Evolutionary conservation across 2,113 vertebrate genomes (phyloP), one percentile per base, ranked within the genome.

Genomic region (Oreochromis spilurus): DNA sequence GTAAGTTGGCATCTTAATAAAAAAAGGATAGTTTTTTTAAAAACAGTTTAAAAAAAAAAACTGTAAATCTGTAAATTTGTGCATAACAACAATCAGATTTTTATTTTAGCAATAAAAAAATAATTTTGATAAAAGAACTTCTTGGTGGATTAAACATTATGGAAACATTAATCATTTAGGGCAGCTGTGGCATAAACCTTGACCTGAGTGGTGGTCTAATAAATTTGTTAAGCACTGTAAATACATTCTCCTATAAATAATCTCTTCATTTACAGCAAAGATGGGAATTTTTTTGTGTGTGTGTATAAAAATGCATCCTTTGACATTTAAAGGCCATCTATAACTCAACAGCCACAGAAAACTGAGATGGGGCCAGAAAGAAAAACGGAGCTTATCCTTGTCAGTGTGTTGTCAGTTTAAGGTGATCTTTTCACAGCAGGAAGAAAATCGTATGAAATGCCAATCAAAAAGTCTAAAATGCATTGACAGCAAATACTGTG

Each of bases 1-100:
- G 1, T 67, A 67, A 67, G 7, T 38, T 67, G 11, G 19, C 16
- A 31, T 60, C 29, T 60, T 60, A 60, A 58, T 57, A 19, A 50
- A 12, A n/a, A 34, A 34, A n/a, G 5, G 2, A 9, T 52, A 2
- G 7, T 24, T 11, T 9, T 24, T 4, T 2, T 0, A 0, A 2
- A 55, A 58, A 17, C 11, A 38, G 7, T 38, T 38, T 38, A 34
- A 34, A 34, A 36, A 8, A 36, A 3, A 36, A 36, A 36, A 53
- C 12, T 55, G 24, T 57, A 58, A 58, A 58, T 29, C 1, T 62
- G 16, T 0, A 65, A n/a, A 65, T 65, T n/a, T 38, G 34, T 65
- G 34, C 34, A n/a, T 38, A 65, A 21, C 34, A 62, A 36, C 14
- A 65, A 65, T 65, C 5, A 3, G 17, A 65, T 36, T 38, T 65